These are phyloP conservation scores for Microtus montanus DNA, from an alignment of 2,113 vertebrate species.

Conservation along the genomic window DNA sequence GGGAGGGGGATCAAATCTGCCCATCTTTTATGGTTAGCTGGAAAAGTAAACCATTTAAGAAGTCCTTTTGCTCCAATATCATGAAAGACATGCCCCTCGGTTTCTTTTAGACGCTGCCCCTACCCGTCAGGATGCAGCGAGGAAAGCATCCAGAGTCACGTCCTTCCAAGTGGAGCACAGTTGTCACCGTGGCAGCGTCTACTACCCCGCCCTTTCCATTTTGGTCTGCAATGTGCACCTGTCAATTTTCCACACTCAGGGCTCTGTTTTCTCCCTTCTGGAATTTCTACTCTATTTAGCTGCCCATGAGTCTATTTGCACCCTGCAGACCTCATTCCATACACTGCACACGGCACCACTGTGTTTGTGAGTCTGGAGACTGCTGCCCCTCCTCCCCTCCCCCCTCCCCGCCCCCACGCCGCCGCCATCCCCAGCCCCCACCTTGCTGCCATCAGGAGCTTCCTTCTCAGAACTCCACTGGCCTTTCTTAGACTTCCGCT, in stretches of 20 bases:
- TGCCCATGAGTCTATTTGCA: background rate
- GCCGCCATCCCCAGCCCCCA: background rate
- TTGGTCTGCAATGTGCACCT: background rate
- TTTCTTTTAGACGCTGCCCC: background rate
- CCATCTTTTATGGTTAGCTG: background rate
- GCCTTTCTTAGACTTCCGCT: background rate
- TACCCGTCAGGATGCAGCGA: background rate
- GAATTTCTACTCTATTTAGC: background rate
- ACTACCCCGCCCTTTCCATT: background rate
- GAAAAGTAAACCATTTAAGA: background rate
- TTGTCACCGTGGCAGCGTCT: background rate
- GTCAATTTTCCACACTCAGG: background rate
- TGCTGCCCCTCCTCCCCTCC: background rate
- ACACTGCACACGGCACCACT: background rate
- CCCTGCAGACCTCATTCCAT: background rate
- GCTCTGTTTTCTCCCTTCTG: background rate
- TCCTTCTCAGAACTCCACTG: background rate
- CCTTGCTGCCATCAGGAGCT: background rate
- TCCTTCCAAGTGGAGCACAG: background rate
- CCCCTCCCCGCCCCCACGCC: too few relatives aligned
- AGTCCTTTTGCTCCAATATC: background rate
- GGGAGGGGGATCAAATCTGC: background rate
- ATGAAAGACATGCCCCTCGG: background rate
- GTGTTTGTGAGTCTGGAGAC: background rate
- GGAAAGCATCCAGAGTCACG: background rate